Evolutionary conservation across 2,797 vertebrate genomes (phyloP).

Genomic region (Amniataba percoides): DNA sequence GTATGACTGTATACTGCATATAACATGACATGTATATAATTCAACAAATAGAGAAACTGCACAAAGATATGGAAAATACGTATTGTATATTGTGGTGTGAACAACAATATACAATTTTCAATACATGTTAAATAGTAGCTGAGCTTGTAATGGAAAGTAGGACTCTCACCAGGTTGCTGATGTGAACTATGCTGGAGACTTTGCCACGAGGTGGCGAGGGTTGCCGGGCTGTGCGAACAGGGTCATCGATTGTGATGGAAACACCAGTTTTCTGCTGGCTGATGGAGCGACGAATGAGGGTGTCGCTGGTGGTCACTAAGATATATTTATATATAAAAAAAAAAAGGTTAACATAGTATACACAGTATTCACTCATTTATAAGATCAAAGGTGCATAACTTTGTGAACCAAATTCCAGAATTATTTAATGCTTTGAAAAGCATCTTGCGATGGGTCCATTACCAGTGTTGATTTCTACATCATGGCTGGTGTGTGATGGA

Average conservation of each 20-base stretch:
- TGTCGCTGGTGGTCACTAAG: slow-evolving; percentile 88
- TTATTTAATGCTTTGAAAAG: neutral
- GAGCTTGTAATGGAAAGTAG: neutral
- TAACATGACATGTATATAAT: too few relatives aligned
- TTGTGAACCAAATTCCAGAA: slow-evolving; percentile 4
- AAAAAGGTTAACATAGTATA: slow-evolving; percentile 4
- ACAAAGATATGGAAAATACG: too few relatives aligned
- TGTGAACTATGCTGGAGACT: slow-evolving; percentile 91
- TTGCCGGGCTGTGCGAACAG: slow-evolving; percentile 88
- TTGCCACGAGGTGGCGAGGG: slow-evolving; percentile 91
- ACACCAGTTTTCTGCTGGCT: slow-evolving; percentile 92
- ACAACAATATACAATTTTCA: too few relatives aligned
- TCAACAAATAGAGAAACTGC: too few relatives aligned
- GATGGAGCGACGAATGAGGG: slow-evolving; percentile 90
- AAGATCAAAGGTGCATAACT: too few relatives aligned
- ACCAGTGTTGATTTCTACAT: slow-evolving; percentile 90
- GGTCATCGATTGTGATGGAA: slow-evolving; percentile 93
- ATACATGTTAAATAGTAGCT: neutral
- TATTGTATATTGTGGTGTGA: too few relatives aligned
- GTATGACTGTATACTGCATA: too few relatives aligned
- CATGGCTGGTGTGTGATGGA: slow-evolving; percentile 80
- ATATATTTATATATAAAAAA: too few relatives aligned
- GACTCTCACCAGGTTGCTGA: slow-evolving; percentile 91
- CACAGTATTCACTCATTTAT: too few relatives aligned
- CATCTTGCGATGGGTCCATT: slow-evolving; percentile 29